A percentile compares a stretch with the other conserved stretches of the same genome.
Evolutionary conservation across 2,797 vertebrate species (phyloP).

Genomic region (Apogon talboti): DNA sequence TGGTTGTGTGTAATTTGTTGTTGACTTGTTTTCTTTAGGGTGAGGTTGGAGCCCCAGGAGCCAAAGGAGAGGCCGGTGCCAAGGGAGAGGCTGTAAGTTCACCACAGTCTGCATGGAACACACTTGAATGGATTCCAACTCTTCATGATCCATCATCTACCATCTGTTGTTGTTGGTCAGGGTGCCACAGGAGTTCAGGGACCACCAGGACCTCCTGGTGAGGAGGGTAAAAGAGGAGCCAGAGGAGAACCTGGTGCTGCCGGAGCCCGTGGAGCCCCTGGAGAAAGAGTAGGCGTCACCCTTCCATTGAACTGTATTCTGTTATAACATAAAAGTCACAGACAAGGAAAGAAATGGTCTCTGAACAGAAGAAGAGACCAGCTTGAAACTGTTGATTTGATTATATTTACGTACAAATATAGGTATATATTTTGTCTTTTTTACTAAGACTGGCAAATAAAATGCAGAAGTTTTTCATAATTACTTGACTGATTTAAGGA

Average conservation of each 20-base stretch:
- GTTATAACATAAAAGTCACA: background rate
- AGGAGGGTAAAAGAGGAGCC: slow-evolving; percentile 96
- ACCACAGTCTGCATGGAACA: background rate
- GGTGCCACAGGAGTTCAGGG: slow-evolving; percentile 92
- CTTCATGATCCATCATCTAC: background rate
- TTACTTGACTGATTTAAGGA: too few species aligned
- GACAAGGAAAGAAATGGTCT: too few species aligned
- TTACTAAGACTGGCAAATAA: too few species aligned
- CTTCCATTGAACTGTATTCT: slow-evolving; percentile 30
- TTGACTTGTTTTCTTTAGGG: slow-evolving; percentile 80
- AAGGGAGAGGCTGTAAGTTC: slow-evolving; percentile 95
- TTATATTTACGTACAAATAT: too few species aligned
- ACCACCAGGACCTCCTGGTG: slow-evolving; percentile 89
- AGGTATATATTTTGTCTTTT: too few species aligned
- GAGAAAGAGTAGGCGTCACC: slow-evolving; percentile 89
- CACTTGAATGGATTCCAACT: too few species aligned
- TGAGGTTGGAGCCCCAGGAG: slow-evolving; percentile 88
- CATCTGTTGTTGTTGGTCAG: slow-evolving; percentile 66
- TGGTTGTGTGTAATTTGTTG: slow-evolving; percentile 22
- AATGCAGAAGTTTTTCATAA: too few species aligned
- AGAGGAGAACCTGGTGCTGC: slow-evolving; percentile 93
- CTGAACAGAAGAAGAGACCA: too few species aligned
- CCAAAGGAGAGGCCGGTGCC: slow-evolving; percentile 92
- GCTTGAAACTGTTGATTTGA: too few species aligned
- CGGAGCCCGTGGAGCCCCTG: slow-evolving; percentile 90